Base-by-base conservation (phyloP, 2,888 invertebrate species). In the Apotomis capreana region DNA sequence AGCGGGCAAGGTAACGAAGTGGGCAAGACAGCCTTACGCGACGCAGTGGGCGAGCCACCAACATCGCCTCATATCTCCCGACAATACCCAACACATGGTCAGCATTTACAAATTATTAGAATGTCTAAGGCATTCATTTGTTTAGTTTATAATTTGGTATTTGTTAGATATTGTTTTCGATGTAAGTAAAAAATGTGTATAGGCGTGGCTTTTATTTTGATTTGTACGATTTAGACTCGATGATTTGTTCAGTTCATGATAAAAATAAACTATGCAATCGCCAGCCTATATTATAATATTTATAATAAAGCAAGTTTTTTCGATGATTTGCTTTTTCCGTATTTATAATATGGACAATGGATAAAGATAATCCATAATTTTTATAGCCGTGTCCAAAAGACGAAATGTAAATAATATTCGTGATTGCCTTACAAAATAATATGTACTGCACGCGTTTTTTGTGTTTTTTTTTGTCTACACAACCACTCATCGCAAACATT, bases 1-100 rank as follows among this genome's bases (percentile, higher is more conserved):
- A 82, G 79, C 79, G 68, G 69, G 68, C 83, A 84, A 83, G 82
- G 83, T 80, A 79, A 80, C 76, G 74, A 76, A 71, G 77, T 79
- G 78, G 82, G 81, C 79, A 80, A 79, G 79, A 15, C 77, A 44
- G 59, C 63, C 55, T 55, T 63, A 61, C 51, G 55, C 44, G 6
- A 37, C 8, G 10, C 52, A 40, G 72, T 72, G 68, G 68, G 72
- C 72, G 72, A 64, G 26, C 13, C 67, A 15, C 26, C 44, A 67
- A 58, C 70, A 52, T 64, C 58, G 58, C 64, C 40, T 6, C 51
- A 46, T n/a, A 26, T 44, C 51, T 67, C 58, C 51, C 5, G 37
- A 63, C 52, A 63, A 10, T 37, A n/a, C n/a, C n/a, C n/a, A 44
- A 36, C 57, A 70, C 40, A 63, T 62, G 61, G 54, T 55, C 44